Base-by-base conservation (phyloP, 2,888 invertebrate genomes). In the Pristionchus maxplancki region DNA sequence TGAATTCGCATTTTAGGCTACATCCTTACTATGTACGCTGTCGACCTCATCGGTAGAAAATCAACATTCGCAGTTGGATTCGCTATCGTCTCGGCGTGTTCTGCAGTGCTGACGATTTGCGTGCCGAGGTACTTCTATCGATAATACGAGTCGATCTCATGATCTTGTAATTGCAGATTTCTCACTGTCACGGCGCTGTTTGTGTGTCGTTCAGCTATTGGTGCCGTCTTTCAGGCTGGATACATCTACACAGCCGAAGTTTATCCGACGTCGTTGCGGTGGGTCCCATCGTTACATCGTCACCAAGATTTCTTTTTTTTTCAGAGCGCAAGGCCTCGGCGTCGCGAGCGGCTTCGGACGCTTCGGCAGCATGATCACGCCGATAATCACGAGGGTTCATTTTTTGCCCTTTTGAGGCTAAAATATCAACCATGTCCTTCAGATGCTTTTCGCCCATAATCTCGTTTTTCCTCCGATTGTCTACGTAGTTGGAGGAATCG, bases 331-430 rank as follows among this genome's bases (percentile, higher is more conserved):
- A n/a, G 78, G 78, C 3, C 44, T 78, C 20, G 78, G 78, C 9
- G 44, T 28, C 3, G 78, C 78, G 6, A 78, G 78, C 48, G 78
- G 78, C n/a, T 78, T 40, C 24, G 78, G 44, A 3, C 44, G 78
- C 13, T 44, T 78, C 40, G 78, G 78, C 24, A 78, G 78, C 78
- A 78, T 78, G 78, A 40, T 44, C 44, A 48, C 78, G 44, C 78
- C 78, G 0, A 11, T 78, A 0, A 78, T 78, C 11, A 78, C 78
- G 1, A 4, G 28, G 78, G 78, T 74, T 17, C 13, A 0, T 11
- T 31, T 31, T 34, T n/a, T 28, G 1, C 1, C 28, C 1, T 8
- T 11, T 0, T 20, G 13, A 1, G 34, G 6, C 8, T 34, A 9
- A 3, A 58, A 64, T 24, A 24, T 1, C 0, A 1, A 28, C 13